Conservation (phyloP, 2,888 invertebrate species). For the Rhagium mordax region DNA sequence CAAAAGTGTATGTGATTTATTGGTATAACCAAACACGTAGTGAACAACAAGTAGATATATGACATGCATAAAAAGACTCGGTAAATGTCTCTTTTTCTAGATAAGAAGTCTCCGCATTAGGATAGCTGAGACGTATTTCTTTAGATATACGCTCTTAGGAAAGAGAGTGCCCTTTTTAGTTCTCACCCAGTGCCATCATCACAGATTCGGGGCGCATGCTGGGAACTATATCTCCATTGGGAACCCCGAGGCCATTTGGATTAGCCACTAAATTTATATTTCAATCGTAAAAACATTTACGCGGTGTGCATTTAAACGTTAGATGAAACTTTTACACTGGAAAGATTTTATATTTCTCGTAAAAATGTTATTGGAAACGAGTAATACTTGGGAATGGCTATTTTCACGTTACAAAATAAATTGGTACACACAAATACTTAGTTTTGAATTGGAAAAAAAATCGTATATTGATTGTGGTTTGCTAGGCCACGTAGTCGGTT, state of each 20-base stretch:
- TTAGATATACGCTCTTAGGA: background rate
- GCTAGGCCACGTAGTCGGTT: background rate
- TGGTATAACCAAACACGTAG: too few relatives aligned
- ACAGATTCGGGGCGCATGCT: slow-evolving; percentile 54
- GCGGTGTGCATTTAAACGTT: slow-evolving; percentile 54
- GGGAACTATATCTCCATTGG: slow-evolving; percentile 56
- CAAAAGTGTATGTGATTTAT: too few relatives aligned
- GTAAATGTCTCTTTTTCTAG: background rate
- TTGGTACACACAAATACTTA: slow-evolving; percentile 16
- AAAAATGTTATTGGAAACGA: slow-evolving; percentile 36
- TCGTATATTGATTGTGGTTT: background rate
- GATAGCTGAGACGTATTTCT: background rate
- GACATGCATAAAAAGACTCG: background rate
- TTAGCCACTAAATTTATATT: slow-evolving; percentile 63
- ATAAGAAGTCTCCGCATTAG: background rate
- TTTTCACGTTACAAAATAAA: slow-evolving; percentile 40
- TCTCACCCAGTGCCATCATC: slow-evolving; percentile 48
- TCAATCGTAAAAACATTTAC: slow-evolving; percentile 63
- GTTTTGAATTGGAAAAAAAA: background rate
- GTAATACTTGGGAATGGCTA: slow-evolving; percentile 28
- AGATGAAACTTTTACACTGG: slow-evolving; percentile 32
- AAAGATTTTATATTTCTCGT: slow-evolving; percentile 39
- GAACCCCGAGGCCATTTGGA: slow-evolving; percentile 51
- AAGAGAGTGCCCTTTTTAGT: slow-evolving; percentile 12
- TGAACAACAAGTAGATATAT: too few relatives aligned